Conservation (phyloP, 2,888 invertebrate species). For the Dryadula phaetusa region DNA sequence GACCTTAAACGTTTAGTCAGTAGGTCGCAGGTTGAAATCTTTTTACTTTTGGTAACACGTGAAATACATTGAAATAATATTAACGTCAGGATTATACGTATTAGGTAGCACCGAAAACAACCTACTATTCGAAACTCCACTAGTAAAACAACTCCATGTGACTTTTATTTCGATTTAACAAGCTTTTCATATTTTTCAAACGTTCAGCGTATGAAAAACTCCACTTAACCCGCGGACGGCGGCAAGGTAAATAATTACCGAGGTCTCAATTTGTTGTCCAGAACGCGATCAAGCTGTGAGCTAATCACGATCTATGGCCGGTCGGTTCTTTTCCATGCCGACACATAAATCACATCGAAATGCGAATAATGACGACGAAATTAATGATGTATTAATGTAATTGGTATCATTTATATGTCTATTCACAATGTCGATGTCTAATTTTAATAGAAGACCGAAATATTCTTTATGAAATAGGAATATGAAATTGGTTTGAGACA, state of each 20-base stretch:
- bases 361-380: slow-evolving; percentile 52
- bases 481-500: background rate
- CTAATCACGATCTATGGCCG: slow-evolving; percentile 59
- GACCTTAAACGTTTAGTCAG: too few species aligned
- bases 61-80: too few species aligned
- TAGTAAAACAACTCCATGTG: too few species aligned
- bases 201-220: slow-evolving; percentile 9
- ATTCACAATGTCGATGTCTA: background rate
- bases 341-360: slow-evolving; percentile 62
- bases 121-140: too few species aligned
- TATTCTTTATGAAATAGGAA: background rate
- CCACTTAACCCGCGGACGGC: slow-evolving; percentile 55
- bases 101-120: too few species aligned
- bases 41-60: too few species aligned
- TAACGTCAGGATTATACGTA: too few species aligned
- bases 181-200: background rate
- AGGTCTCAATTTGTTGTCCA: slow-evolving; percentile 64
- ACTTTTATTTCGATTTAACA: too few species aligned
- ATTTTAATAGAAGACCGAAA: background rate
- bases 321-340: slow-evolving; percentile 46
- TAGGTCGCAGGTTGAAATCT: too few species aligned
- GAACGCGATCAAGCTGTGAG: slow-evolving; percentile 59
- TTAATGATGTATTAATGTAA: slow-evolving; percentile 35
- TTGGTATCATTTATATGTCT: slow-evolving; percentile 23
- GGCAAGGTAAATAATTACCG: slow-evolving; percentile 63